These are phyloP conservation scores for Hephaestus fuliginosus DNA, from an alignment of 2,797 vertebrate genomes.

Conservation along the genomic window DNA sequence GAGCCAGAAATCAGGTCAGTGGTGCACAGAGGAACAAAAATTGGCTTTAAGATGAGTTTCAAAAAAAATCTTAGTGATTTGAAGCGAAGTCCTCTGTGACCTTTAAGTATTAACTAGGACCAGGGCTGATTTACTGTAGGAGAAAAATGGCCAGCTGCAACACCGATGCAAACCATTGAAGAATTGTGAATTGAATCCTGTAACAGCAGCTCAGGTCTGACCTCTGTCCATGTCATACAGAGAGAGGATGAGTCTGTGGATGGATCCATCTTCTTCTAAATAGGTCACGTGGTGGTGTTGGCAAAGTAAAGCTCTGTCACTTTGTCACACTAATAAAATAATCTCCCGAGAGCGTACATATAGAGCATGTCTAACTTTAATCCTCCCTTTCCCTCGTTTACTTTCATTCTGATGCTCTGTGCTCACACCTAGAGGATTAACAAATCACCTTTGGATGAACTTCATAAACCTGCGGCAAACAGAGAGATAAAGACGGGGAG, in stretches of 20 bases:
- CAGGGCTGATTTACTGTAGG: conserved; percentile 3
- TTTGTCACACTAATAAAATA: conserved; percentile 60
- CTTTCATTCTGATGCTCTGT: conserved; percentile 19
- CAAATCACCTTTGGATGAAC: conserved; percentile 59
- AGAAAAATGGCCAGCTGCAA: conserved; percentile 10
- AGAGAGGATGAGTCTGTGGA: conserved; percentile 8
- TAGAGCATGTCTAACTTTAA: conserved; percentile 21
- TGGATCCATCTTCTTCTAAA: neutral
- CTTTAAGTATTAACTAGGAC: neutral
- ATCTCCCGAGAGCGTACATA: conserved; percentile 51
- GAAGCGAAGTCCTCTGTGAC: neutral
- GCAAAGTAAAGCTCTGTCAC: conserved; percentile 31
- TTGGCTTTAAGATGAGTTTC: neutral
- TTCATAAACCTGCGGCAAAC: conserved; percentile 44
- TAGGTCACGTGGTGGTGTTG: conserved; percentile 12
- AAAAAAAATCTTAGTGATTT: neutral
- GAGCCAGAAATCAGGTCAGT: neutral
- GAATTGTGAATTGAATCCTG: conserved; percentile 18
- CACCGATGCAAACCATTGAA: conserved; percentile 24
- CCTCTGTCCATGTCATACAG: conserved; percentile 45
- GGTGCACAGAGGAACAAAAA: neutral
- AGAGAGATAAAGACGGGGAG: conserved; percentile 19
- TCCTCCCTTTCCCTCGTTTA: conserved; percentile 35
- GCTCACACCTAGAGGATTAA: conserved; percentile 50
- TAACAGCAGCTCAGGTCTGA: conserved; percentile 25